A percentile compares a stretch with the other conserved stretches of the same genome.
These are phyloP conservation scores for Siniperca knerii DNA, from an alignment of 2,113 vertebrate genomes.

Conservation along the genomic window DNA sequence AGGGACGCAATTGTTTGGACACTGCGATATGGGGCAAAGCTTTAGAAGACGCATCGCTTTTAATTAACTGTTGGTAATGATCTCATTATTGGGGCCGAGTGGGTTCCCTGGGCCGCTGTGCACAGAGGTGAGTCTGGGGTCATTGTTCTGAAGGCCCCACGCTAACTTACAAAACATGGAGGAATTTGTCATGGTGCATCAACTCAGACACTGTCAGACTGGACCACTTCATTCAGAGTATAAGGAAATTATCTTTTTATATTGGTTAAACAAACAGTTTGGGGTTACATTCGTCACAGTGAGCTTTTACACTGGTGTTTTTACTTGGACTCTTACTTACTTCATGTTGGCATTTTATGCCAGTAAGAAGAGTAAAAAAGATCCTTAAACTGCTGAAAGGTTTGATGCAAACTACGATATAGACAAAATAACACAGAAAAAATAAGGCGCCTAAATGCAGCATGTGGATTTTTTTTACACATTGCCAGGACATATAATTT, in stretches of 20 bases:
- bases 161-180: constrained; percentile 66
- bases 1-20: constrained; percentile 83
- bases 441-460: not conserved
- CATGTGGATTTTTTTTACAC: not conserved
- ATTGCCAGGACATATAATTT: not conserved
- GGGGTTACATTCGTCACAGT: not conserved
- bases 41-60: constrained; percentile 84
- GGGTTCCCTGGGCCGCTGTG: constrained; percentile 51
- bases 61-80: constrained; percentile 88
- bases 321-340: not conserved
- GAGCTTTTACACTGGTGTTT: constrained; percentile 1
- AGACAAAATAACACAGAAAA: not conserved
- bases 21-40: constrained; percentile 79
- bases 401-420: too few relatives aligned
- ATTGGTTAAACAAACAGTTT: constrained; percentile 42
- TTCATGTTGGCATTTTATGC: not conserved
- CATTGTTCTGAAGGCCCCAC: constrained; percentile 69
- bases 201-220: constrained; percentile 51
- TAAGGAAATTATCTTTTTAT: constrained; percentile 24
- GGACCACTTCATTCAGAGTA: constrained; percentile 8
- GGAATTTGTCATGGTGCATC: constrained; percentile 66
- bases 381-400: not conserved
- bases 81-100: constrained; percentile 85
- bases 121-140: constrained; percentile 82
- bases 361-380: not conserved